Evolutionary conservation across 1,140 invertebrate species (phyloP), one percentile per base, ranked within the genome.

Genomic region (Microplitis demolitor): DNA sequence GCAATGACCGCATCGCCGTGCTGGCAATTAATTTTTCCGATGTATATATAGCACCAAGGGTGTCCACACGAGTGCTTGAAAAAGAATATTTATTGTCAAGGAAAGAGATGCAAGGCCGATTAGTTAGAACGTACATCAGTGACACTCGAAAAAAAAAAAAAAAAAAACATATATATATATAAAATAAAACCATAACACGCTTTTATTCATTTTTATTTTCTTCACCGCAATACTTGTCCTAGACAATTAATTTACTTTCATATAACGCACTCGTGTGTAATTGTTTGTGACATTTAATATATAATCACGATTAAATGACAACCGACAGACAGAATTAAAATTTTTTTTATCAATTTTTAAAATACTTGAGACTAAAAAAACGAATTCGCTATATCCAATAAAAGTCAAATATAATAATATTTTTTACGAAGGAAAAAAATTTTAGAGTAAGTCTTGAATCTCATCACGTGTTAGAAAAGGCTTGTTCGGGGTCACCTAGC

Each of bases 11-110:
- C 56, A 58, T 9, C 53, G 31, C 51, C 64, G 31, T 50, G 39
- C 16, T 70, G 68, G 62, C 72, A 74, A 71, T 71, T 71, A 71
- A 71, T 71, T 71, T 58, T 33, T 11, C 9, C 54, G 64, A 62
- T 62, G 14, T 61, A 33, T 61, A 11, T 62, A 62, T 13, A 35
- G 11, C n/a, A 14, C 45, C 61, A 14, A 39, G 45, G 58, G 64
- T 74, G 72, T 71, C 69, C 64, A n/a, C 35, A 16, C 31, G 72
- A 75, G 62, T 73, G 31, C 45, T 63, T 39, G 72, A 71, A 71
- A 71, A 71, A 71, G 61, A 71, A 71, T 71, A 71, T 71, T 71
- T 71, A 71, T 71, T 62, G 61, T 61, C 31, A 37, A 3, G 66
- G 24, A 24, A 24, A 37, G 60, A 71, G 62, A 51, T 64, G 61